Evolutionary conservation across 2,888 invertebrate genomes (phyloP).

Genomic region (Agrochola litura): DNA sequence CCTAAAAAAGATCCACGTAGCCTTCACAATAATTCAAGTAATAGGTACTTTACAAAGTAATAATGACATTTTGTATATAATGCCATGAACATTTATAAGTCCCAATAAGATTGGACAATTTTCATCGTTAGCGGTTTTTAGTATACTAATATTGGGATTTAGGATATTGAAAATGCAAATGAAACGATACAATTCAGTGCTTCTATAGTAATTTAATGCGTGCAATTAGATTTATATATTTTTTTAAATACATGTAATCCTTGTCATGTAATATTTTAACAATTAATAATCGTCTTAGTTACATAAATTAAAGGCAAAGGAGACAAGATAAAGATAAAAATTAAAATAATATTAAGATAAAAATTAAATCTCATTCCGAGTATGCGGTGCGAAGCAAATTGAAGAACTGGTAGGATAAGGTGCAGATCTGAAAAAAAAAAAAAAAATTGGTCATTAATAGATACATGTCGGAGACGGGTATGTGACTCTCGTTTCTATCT

Average conservation of each 20-base stretch:
- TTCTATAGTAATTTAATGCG: neutral
- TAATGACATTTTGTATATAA: no score
- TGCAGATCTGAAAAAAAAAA: conserved; percentile 82
- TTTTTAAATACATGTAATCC: neutral
- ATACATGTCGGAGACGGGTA: no score
- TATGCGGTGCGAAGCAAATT: conserved; percentile 82
- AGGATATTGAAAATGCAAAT: neutral
- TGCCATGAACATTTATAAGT: no score
- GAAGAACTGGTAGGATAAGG: conserved; percentile 83
- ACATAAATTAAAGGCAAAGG: neutral
- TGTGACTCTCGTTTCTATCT: no score
- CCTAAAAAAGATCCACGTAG: no score
- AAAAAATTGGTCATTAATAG: neutral
- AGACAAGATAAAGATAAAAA: neutral
- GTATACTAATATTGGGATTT: no score
- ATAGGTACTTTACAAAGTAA: no score
- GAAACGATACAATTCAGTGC: neutral
- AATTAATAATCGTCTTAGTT: neutral
- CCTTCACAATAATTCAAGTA: no score
- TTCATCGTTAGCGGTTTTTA: no score
- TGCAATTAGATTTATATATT: neutral
- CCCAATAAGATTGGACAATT: no score
- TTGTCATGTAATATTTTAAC: neutral
- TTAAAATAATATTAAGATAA: neutral
- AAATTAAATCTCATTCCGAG: conserved; percentile 50